phyloP scores from a whole-genome alignment of 2,797 vertebrate genomes.

The Thaleichthys pacificus region DNA sequence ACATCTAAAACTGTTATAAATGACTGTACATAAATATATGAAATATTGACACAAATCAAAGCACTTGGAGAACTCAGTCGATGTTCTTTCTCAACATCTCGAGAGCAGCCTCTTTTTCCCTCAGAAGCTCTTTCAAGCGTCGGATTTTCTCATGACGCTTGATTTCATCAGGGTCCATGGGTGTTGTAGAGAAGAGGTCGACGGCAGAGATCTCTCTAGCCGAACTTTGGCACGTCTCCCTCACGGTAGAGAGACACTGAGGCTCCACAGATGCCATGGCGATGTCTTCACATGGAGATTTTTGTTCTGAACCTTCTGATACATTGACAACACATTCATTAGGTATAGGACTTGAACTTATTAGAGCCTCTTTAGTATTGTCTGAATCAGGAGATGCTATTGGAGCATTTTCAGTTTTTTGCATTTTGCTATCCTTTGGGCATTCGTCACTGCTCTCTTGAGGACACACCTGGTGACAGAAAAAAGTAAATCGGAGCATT shows the following conservation, averaged over 20 bases:
- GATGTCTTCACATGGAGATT: conserved; percentile 12
- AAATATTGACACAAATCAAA: neutral
- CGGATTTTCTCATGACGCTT: conserved; percentile 52
- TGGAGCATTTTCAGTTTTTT: conserved; percentile 16
- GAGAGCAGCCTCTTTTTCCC: conserved; percentile 60
- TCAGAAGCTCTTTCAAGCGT: conserved; percentile 56
- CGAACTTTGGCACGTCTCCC: neutral
- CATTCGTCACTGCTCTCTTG: neutral
- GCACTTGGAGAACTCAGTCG: conserved; percentile 10
- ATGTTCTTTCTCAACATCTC: conserved; percentile 47
- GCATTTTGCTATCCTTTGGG: conserved; percentile 27
- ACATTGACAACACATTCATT: neutral
- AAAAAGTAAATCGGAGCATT: neutral
- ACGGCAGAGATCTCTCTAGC: conserved; percentile 9
- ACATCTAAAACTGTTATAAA: too few species aligned
- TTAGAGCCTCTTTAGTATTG: neutral
- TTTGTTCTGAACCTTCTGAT: neutral
- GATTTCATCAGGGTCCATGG: conserved; percentile 47
- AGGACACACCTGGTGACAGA: conserved; percentile 1
- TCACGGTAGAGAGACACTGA: conserved; percentile 13
- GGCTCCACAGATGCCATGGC: conserved; percentile 22
- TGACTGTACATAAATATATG: too few species aligned
- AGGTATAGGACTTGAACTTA: neutral
- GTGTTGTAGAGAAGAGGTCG: conserved; percentile 24
- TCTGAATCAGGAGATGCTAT: neutral